Base-by-base conservation (phyloP, 2,888 invertebrate genomes). In the Torymus auratus region DNA sequence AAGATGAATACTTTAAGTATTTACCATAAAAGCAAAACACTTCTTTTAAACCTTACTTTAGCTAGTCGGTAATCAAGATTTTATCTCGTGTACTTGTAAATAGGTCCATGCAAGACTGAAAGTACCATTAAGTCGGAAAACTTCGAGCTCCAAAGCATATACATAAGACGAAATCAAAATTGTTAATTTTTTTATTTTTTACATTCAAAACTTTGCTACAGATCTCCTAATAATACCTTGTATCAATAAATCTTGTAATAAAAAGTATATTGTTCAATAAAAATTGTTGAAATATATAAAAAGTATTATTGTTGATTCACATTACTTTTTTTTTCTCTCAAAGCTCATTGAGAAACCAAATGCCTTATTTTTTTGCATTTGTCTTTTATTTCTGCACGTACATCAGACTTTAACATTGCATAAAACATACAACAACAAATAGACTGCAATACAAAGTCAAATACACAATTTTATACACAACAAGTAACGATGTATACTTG, bases 321-420 rank as follows among this genome's bases (percentile, higher is more conserved):
- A 28, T 28, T 28, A 28, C 28, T 28, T 28, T 28, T 53, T 52
- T 61, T 77, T 52, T 72, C 41, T 23, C 72, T 67, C 61, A 74
- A 71, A 15, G 15, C 20, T 23, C 14, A 62, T 76, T 72, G 80
- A 76, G 69, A 67, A 70, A 52, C 64, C 41, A 52, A 74, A 70
- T 68, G 58, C 50, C 28, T 71, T 55, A 15, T 68, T 81, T 72
- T 77, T 53, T 77, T 65, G 70, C 72, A 79, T 79, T 73, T 74
- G 65, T 61, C 75, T 75, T 83, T 87, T 87, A 87, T 86, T 87
- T 60, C 82, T 82, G 80, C 83, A 84, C 80, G 71, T 85, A 83
- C 82, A 75, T 78, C 70, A 80, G 76, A 76, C 71, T 75, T 80
- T 84, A 83, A 83, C 82, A 80, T 85, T 83, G 84, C 83, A 82